Percentiles rank a stretch among this genome's conserved stretches.
These are phyloP conservation scores for Mythimna pallens DNA, from an alignment of 2,888 invertebrate genomes.

Conservation along the genomic window DNA sequence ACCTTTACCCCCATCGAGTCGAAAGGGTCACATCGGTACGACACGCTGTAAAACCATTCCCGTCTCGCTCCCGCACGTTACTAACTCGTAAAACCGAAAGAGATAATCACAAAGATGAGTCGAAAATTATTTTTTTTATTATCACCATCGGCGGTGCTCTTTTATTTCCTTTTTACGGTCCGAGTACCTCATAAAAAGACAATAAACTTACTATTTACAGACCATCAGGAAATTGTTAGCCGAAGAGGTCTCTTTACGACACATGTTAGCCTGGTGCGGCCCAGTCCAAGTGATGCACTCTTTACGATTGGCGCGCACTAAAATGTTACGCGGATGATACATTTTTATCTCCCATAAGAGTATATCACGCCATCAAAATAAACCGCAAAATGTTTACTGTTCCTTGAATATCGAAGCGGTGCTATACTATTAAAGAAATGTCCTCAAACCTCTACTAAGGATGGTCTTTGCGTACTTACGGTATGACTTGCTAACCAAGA, in stretches of 20 bases:
- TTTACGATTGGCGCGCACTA: constrained; percentile 89
- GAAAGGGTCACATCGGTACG: constrained; percentile 89
- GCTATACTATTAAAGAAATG: constrained; percentile 32
- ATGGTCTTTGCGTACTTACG: neutral
- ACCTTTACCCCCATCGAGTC: constrained; percentile 90
- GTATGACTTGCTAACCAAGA: neutral
- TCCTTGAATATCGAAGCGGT: constrained; percentile 61
- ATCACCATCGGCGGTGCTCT: constrained; percentile 91
- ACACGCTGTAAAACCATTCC: constrained; percentile 85
- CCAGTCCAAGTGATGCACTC: constrained; percentile 84
- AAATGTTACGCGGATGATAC: constrained; percentile 85
- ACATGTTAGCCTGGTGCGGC: constrained; percentile 86
- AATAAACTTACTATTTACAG: constrained; percentile 91
- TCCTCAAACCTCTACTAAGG: constrained; percentile 16
- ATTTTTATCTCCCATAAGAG: constrained; percentile 83
- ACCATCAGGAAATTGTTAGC: constrained; percentile 91
- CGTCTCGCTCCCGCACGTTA: constrained; percentile 79
- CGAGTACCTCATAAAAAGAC: constrained; percentile 91
- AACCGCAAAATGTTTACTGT: constrained; percentile 70
- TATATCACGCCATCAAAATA: constrained; percentile 77
- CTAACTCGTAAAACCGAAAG: constrained; percentile 83
- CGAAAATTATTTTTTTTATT: constrained; percentile 91
- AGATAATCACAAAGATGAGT: constrained; percentile 90
- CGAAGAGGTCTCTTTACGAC: constrained; percentile 91
- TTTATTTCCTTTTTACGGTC: constrained; percentile 91